Base-by-base conservation (phyloP, 2,113 vertebrate genomes). In the Calyptomena viridis region DNA sequence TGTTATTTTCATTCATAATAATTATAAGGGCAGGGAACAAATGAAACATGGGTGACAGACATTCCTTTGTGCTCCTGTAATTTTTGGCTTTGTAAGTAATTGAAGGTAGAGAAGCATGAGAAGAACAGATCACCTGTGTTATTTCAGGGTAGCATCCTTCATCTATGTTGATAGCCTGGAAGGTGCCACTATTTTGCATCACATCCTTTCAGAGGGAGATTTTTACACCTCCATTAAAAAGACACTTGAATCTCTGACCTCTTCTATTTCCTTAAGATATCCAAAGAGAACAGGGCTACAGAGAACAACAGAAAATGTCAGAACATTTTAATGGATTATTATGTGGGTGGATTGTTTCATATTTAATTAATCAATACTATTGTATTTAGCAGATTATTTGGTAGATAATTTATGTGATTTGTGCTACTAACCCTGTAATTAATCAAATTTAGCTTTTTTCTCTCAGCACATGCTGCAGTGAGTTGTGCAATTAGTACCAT, bases 111-210 rank as follows among this genome's bases (percentile, higher is more conserved):
- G 17, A 56, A 92, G 3, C 14, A 3, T 49, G 24, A n/a, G 59
- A 63, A n/a, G n/a, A 76, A 11, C 11, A 49, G 31, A 79, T 0
- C 11, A 42, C 10, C 12, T 68, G 14, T 4, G 1, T 44, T 64
- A 10, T 37, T 88, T 63, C 33, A 39, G 33, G 10, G 3, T 28
- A 50, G 5, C 39, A 30, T 6, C 19, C n/a, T 73, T 44, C 56
- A 44, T 11, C 37, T 47, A 1, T 16, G 5, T 37, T 28, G 15
- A 17, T 23, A 73, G 14, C 17, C 21, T 0, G 0, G 8, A 10
- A 74, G 8, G 4, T 46, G 16, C n/a, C 42, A 62, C 25, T 71
- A 37, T 53, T 82, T 84, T 71, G 7, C 18, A 24, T 33, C 37
- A 1, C 1, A 5, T 14, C 18, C 53, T 55, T 73, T 31, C 14